Evolutionary conservation across 2,888 invertebrate genomes (phyloP).

Genomic region (Cyrtodaria siliqua): DNA sequence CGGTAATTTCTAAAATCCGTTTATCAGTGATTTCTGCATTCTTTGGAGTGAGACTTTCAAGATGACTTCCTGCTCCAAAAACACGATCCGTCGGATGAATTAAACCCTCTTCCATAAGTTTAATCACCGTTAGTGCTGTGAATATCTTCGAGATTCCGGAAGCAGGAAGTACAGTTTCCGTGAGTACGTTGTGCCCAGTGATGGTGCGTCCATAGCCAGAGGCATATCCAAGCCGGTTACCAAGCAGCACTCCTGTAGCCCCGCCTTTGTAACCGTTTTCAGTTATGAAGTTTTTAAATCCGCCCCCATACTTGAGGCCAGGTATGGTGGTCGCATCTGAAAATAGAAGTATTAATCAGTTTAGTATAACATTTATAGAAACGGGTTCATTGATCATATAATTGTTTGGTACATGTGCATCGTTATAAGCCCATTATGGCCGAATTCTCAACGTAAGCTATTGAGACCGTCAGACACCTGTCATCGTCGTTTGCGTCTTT

Average conservation of each 20-base stretch:
- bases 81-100: constrained; percentile 71
- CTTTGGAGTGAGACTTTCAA: constrained; percentile 67
- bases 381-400: too few species aligned
- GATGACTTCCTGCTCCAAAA: constrained; percentile 74
- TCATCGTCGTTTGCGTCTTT: too few species aligned
- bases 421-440: too few species aligned
- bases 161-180: constrained; percentile 67
- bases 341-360: constrained; percentile 43
- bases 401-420: too few species aligned
- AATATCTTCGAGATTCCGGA: constrained; percentile 80
- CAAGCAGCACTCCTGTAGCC: constrained; percentile 75
- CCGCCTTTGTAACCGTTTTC: constrained; percentile 78
- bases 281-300: constrained; percentile 70
- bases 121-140: constrained; percentile 78
- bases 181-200: constrained; percentile 67
- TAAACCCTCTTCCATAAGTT: constrained; percentile 75
- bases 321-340: constrained; percentile 41
- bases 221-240: constrained; percentile 74
- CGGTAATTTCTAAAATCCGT: constrained; percentile 78
- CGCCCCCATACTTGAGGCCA: constrained; percentile 68
- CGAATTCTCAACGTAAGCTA: too few species aligned
- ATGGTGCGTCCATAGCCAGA: constrained; percentile 73
- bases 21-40: constrained; percentile 62
- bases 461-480: too few species aligned
- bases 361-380: too few species aligned